Evolutionary conservation across 1,140 invertebrate species (phyloP).

Genomic region (Chironomus striatipennis): DNA sequence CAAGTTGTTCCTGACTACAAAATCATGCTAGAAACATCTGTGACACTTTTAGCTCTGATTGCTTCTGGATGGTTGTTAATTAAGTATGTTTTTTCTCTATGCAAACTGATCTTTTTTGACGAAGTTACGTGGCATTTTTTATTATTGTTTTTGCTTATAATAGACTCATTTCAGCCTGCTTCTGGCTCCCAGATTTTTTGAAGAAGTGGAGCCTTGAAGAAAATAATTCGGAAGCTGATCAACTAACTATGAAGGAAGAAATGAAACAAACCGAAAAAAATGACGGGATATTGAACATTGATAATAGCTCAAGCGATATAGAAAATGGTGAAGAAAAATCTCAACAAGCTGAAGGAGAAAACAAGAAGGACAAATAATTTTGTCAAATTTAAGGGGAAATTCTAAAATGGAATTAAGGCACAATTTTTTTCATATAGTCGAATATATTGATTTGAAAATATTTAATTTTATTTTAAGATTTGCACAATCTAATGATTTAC

Average conservation of each 20-base stretch:
- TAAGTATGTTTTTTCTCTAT: background rate
- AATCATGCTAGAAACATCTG: background rate
- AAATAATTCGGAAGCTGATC: background rate
- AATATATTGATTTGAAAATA: too few relatives aligned
- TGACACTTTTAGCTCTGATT: background rate
- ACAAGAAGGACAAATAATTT: constrained; percentile 10
- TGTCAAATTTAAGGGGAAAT: too few relatives aligned
- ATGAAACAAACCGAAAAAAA: background rate
- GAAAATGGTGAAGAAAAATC: background rate
- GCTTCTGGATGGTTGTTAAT: background rate
- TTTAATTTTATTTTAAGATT: too few relatives aligned
- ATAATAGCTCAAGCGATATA: too few relatives aligned
- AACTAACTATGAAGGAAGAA: background rate
- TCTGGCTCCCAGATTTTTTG: background rate
- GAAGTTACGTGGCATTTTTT: background rate
- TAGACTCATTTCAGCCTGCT: background rate
- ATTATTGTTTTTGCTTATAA: background rate
- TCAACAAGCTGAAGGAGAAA: background rate
- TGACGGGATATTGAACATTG: background rate
- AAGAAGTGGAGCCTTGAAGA: background rate
- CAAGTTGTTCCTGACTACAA: background rate
- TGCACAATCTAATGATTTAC: background rate
- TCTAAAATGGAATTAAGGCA: too few relatives aligned
- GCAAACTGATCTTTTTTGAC: background rate
- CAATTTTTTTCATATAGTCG: too few relatives aligned